Base-by-base conservation (phyloP, 2,113 vertebrate species). In the Thomomys bottae region DNA sequence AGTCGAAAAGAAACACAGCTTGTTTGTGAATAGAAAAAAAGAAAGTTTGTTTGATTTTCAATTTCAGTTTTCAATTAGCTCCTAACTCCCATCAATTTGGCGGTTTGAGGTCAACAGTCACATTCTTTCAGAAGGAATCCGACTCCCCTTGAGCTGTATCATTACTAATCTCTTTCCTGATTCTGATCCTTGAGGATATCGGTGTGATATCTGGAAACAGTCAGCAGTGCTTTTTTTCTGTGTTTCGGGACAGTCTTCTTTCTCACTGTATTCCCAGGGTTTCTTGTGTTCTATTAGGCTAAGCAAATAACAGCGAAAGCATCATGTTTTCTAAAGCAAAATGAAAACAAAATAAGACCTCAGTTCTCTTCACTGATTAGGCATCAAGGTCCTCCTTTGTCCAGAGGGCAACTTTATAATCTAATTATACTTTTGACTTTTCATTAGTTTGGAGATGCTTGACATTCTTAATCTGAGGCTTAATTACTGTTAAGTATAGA, bases 1-100 rank as follows among this genome's bases (percentile, higher is more conserved):
- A 96, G 92, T 95, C 18, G 49, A 54, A 15, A 54, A 54, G 97
- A 97, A 97, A 96, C 87, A 96, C 71, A 91, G 86, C 96, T 93
- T 90, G 70, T 94, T 96, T 97, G 49, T 95, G 87, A 96, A 93
- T 95, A 17, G 49, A 54, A 54, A 61, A 61, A 97, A 97, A 96
- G 86, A 96, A 71, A 90, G 87, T 96, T 93, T 94, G 91, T 83
- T 94, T 91, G 87, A 76, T 87, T 97, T 89, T 91, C 90, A 91
- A 72, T 93, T 96, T 95, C 93, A 93, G 49, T 94, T 96, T 96
- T 94, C 72, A 97, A 40, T 85, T 94, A 96, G 86, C 59, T 91
- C 59, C 86, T 45, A 26, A 28, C 78, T 57, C 91, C 94, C 49
- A 54, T 95, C 92, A 90, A 94, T 81, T 78, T 92, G 82, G 49